Percentiles rank a stretch among this genome's conserved stretches.
Conservation (phyloP, 2,113 vertebrate genomes). For the Pimephales promelas region DNA sequence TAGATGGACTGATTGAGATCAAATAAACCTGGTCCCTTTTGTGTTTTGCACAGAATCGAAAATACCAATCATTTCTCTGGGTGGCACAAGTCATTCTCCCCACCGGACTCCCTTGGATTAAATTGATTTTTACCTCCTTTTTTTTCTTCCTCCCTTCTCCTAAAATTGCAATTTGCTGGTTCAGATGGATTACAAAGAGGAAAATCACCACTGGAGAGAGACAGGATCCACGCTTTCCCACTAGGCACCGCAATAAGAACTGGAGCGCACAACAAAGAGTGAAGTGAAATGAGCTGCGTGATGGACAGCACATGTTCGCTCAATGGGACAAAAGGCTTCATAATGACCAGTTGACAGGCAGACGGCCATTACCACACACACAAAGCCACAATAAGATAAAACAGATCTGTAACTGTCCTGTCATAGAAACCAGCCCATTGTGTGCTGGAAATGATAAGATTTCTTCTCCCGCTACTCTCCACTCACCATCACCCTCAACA, state of each 20-base stretch:
- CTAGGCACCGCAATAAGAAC: conserved; percentile 46
- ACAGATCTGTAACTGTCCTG: conserved; percentile 48
- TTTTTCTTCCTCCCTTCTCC: conserved; percentile 39
- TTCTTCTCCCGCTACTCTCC: conserved; percentile 19
- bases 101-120: conserved; percentile 40
- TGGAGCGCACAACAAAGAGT: conserved; percentile 45
- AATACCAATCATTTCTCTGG: conserved; percentile 51
- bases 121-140: conserved; percentile 51
- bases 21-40: conserved; percentile 49
- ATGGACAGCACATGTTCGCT: conserved; percentile 42
- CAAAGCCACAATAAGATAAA: conserved; percentile 38
- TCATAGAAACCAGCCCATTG: conserved; percentile 45
- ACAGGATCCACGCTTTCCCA: conserved; percentile 38
- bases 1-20: conserved; percentile 43
- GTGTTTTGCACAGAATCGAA: conserved; percentile 51
- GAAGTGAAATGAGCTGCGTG: conserved; percentile 49
- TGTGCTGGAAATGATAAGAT: conserved; percentile 47
- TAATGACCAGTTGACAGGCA: conserved; percentile 46
- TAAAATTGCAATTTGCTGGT: conserved; percentile 46
- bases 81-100: conserved; percentile 44
- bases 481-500: conserved; percentile 13
- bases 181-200: conserved; percentile 53
- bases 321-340: conserved; percentile 41
- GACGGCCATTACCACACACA: conserved; percentile 41
- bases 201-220: conserved; percentile 41